Base-by-base conservation (phyloP, 2,888 invertebrate species). In the Macrophya annulata region DNA sequence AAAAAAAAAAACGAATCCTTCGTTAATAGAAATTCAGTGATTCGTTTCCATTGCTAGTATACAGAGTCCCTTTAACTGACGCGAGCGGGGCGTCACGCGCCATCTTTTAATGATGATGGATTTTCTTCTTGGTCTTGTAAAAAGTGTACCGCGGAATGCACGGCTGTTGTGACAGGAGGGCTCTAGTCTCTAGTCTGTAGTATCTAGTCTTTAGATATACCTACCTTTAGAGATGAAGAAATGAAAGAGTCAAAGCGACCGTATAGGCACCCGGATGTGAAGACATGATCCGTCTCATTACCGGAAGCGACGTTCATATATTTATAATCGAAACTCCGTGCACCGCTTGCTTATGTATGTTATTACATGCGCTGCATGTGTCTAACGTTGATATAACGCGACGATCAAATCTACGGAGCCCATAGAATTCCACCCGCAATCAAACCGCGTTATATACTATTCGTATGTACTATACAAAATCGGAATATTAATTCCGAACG, bases 251-350 rank as follows among this genome's bases (percentile, higher is more conserved):
- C 51, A 9, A 77, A 9, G 55, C 55, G 55, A 4, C 31, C 43
- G 76, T 76, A 43, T 45, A 85, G 71, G 71, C 59, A 65, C 86
- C 86, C 84, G 86, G 72, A 85, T 84, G 84, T 85, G 77, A 79
- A 45, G 76, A 51, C 77, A 86, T 82, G 83, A 81, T 85, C 85
- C 65, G 81, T 31, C 77, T 72, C 59, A 85, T 86, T 84, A 86
- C 86, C 86, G 86, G 86, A 87, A 87, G 86, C 85, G 68, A 86
- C 86, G 85, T 85, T 84, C 85, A 84, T 85, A 86, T 87, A 83
- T 87, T 87, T 87, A 87, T 86, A 85, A 87, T 87, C 86, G 86
- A 84, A 84, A 76, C 86, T 87, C 84, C 86, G 83, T 86, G 86
- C 87, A 74, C 76, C 83, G 86, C 86, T 85, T 86, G 87, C 86